These are phyloP conservation scores for Ammodytes dubius DNA, from an alignment of 2,113 vertebrate species.

Conservation along the genomic window DNA sequence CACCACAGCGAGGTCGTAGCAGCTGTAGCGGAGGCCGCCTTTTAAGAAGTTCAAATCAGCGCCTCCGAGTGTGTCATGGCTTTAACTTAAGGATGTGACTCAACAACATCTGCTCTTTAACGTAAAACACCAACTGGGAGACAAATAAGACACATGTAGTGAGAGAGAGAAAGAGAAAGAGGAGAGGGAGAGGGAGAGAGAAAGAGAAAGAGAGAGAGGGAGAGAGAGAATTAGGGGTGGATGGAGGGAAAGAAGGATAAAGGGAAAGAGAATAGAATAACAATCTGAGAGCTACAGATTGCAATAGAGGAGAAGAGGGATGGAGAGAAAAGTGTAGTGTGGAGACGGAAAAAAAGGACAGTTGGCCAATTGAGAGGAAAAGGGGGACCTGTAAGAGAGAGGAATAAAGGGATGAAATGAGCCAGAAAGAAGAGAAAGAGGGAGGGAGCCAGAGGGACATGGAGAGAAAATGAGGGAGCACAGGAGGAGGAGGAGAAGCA, in stretches of 20 bases:
- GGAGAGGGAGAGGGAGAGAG: constrained; percentile 3
- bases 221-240: neutral
- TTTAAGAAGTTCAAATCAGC: constrained; percentile 45
- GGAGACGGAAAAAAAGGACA: neutral
- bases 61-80: constrained; percentile 33
- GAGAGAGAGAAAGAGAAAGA: neutral
- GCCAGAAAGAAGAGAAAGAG: constrained; percentile 14
- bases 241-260: neutral
- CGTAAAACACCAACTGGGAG: constrained; percentile 49
- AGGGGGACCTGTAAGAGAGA: constrained; percentile 21
- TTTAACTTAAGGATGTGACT: constrained; percentile 57
- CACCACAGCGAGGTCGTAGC: constrained; percentile 27
- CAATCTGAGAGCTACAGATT: neutral
- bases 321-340: neutral
- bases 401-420: constrained; percentile 42
- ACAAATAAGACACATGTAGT: constrained; percentile 31
- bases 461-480: constrained; percentile 25
- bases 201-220: neutral
- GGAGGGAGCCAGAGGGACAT: constrained; percentile 8
- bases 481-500: constrained; percentile 36
- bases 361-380: neutral
- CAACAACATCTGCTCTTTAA: constrained; percentile 65
- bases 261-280: constrained; percentile 3
- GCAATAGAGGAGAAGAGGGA: constrained; percentile 17
- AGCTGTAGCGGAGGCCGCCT: constrained; percentile 34